These are phyloP conservation scores for Prosapia bicincta DNA, from an alignment of 2,888 invertebrate species.

Conservation along the genomic window DNA sequence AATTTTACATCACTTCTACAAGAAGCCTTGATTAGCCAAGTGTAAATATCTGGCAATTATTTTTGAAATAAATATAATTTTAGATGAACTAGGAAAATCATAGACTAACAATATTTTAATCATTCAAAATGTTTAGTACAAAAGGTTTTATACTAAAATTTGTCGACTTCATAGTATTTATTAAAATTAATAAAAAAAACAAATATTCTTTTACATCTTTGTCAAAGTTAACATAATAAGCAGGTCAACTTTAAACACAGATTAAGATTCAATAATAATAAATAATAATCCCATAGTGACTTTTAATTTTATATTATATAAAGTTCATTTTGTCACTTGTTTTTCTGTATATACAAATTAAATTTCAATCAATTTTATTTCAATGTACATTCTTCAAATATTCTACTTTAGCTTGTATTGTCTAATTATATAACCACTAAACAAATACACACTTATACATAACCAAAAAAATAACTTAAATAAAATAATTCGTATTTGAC, in stretches of 20 bases:
- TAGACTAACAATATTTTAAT: too few relatives aligned
- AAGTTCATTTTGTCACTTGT: background rate
- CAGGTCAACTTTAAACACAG: background rate
- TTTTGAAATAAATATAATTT: too few relatives aligned
- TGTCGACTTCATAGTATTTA: too few relatives aligned
- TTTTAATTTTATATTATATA: background rate
- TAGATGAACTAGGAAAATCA: too few relatives aligned
- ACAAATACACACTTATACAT: background rate
- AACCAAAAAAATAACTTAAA: background rate
- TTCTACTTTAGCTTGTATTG: background rate
- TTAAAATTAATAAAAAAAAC: too few relatives aligned
- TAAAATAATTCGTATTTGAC: background rate
- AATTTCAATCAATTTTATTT: background rate
- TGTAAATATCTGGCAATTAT: too few relatives aligned
- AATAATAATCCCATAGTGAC: background rate
- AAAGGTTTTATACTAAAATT: too few relatives aligned
- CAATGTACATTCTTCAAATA: background rate
- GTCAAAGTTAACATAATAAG: background rate
- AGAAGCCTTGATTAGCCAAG: too few relatives aligned
- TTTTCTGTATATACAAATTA: background rate
- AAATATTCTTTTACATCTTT: too few relatives aligned
- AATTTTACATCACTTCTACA: too few relatives aligned
- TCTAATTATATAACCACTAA: background rate
- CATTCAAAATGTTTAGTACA: too few relatives aligned
- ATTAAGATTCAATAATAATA: background rate